Base-by-base conservation (phyloP, 2,113 vertebrate species). In the Nesogale talazaci region DNA sequence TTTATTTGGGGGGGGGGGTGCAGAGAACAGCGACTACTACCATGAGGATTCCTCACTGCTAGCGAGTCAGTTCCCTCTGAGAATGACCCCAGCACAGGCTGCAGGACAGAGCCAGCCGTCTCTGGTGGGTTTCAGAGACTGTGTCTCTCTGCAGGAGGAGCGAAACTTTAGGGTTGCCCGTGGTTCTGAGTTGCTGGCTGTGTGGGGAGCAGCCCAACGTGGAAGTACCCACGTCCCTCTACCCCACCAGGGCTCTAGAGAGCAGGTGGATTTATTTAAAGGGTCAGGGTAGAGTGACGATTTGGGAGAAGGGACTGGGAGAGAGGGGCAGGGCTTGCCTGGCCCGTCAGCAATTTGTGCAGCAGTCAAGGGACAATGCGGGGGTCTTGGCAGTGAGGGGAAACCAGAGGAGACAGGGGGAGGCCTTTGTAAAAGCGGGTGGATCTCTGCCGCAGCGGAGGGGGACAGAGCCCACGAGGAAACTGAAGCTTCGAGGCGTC, bases 401-500 rank as follows among this genome's bases (percentile, higher is more conserved):
- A 29, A 52, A 31, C 89, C 57, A 29, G 46, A 34, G 22, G 65
- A 61, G 63, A 23, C 59, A 57, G 9, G 72, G 57, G 74, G 42
- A 74, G 29, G 10, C 42, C 42, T 93, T 74, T 90, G 74, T 89
- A 34, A 81, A 72, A 91, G 14, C 8, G 56, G 61, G 57, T 52
- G 38, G 63, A 65, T 9, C n/a, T 79, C 78, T 92, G 74, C 63
- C 82, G 27, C 34, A 67, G 46, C 86, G 67, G 23, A 86, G 27
- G 25, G 34, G 82, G 65, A 79, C 36, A 76, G 72, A 46, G 56
- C 69, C 85, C 56, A 85, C 7, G 2, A 69, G 82, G 75, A 88
- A 88, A 92, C 65, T 84, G 59, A 89, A 72, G 52, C 83, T 94
- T 89, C 59, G 34, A 94, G 78, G 27, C 76, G 25, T 84, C 34